phyloP scores from a whole-genome alignment of 2,113 vertebrate species.

The Thalassoma bifasciatum region DNA sequence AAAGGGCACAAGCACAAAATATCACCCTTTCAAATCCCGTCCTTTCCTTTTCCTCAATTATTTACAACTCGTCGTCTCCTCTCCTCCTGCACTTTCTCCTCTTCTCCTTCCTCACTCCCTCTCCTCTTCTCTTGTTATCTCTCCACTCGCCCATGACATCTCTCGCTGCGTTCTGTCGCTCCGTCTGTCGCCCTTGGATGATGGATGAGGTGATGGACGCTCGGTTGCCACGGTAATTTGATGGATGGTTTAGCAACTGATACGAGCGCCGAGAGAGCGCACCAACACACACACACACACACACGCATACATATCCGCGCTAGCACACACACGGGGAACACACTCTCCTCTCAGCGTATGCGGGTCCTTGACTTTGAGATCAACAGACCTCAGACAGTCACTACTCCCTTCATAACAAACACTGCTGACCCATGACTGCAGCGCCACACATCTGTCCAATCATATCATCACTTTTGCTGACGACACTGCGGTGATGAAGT shows the following conservation, averaged over 20 bases:
- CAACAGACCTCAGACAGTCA: conserved; percentile 46
- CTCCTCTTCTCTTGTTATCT: conserved; percentile 60
- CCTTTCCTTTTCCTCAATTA: background rate
- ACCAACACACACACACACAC: conserved; percentile 23
- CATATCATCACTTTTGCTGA: conserved; percentile 46
- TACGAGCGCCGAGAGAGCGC: conserved; percentile 28
- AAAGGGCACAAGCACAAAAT: background rate
- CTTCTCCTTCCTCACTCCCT: background rate
- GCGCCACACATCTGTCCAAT: conserved; percentile 39
- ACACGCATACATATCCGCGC: background rate
- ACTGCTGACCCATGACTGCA: conserved; percentile 39
- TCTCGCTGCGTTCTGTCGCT: conserved; percentile 54
- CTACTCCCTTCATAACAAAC: conserved; percentile 32
- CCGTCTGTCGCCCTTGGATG: conserved; percentile 74
- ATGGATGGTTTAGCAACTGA: conserved; percentile 77
- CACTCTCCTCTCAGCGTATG: background rate
- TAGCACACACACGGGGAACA: too few species aligned
- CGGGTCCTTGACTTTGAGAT: conserved; percentile 64
- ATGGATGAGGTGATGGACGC: conserved; percentile 73
- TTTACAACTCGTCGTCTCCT: background rate
- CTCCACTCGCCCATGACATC: conserved; percentile 63
- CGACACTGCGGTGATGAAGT: conserved; percentile 14
- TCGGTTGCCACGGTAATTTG: conserved; percentile 75
- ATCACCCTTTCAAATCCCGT: background rate
- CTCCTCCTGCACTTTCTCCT: background rate